phyloP scores from a whole-genome alignment of 2,797 vertebrate genomes.

The Cossypha niveicapilla region DNA sequence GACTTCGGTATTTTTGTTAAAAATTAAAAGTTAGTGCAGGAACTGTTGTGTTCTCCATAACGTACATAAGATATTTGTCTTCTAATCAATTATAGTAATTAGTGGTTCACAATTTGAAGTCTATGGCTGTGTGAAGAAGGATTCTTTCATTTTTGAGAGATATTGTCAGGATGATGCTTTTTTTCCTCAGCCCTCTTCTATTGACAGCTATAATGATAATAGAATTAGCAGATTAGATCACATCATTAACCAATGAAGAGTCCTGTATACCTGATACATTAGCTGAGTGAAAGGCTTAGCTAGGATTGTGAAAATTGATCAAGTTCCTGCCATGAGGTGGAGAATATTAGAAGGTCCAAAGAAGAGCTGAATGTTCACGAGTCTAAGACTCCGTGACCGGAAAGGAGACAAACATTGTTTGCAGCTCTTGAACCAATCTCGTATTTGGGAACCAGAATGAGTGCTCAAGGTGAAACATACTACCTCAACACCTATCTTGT shows the following conservation, averaged over 20 bases:
- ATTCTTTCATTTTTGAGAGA: neutral
- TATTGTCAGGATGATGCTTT: neutral
- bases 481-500: accelerated
- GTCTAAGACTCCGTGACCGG: neutral
- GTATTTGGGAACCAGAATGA: neutral
- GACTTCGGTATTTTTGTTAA: neutral
- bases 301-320: constrained; percentile 14
- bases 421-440: neutral
- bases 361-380: neutral
- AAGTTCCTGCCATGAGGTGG: neutral
- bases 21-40: neutral
- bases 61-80: neutral
- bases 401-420: neutral
- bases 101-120: neutral
- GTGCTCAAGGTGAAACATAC: neutral
- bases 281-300: neutral
- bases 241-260: neutral
- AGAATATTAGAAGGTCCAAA: neutral
- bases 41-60: neutral
- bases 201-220: neutral
- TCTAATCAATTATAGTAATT: neutral
- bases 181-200: neutral
- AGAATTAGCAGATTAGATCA: neutral
- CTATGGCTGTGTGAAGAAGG: neutral
- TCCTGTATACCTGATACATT: neutral